phyloP scores from a whole-genome alignment of 2,888 invertebrate genomes.

The Griposia aprilina region DNA sequence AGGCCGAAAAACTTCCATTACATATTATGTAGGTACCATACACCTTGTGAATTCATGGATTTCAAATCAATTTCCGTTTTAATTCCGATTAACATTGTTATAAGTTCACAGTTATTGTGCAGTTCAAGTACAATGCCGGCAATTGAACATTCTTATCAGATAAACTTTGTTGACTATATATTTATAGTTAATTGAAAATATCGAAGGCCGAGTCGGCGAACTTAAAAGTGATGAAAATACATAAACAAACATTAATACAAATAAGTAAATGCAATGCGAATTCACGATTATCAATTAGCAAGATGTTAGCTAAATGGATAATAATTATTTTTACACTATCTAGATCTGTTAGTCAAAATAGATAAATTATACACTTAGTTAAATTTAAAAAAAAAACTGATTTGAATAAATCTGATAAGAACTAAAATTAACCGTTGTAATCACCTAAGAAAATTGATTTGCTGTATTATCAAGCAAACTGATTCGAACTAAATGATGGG shows the following conservation, averaged over 20 bases:
- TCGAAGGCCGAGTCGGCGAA: slow-evolving; percentile 19
- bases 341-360: slow-evolving; percentile 19
- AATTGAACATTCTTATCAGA: slow-evolving; percentile 8
- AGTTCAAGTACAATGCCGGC: slow-evolving; percentile 19
- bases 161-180: background rate
- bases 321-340: slow-evolving; percentile 4
- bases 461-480: background rate
- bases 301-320: background rate
- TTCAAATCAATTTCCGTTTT: slow-evolving; percentile 11
- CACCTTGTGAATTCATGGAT: background rate
- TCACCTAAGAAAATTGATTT: background rate
- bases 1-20: background rate
- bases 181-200: background rate
- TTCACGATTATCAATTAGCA: slow-evolving; percentile 22
- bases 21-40: background rate
- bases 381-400: background rate
- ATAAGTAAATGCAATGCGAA: background rate
- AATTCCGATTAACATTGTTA: background rate
- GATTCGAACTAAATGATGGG: background rate
- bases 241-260: background rate
- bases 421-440: background rate
- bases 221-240: slow-evolving; percentile 4
- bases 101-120: background rate
- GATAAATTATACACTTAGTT: slow-evolving; percentile 5
- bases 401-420: slow-evolving; percentile 9